phyloP scores from a whole-genome alignment of 2,113 vertebrate species.

The Podarcis raffonei region DNA sequence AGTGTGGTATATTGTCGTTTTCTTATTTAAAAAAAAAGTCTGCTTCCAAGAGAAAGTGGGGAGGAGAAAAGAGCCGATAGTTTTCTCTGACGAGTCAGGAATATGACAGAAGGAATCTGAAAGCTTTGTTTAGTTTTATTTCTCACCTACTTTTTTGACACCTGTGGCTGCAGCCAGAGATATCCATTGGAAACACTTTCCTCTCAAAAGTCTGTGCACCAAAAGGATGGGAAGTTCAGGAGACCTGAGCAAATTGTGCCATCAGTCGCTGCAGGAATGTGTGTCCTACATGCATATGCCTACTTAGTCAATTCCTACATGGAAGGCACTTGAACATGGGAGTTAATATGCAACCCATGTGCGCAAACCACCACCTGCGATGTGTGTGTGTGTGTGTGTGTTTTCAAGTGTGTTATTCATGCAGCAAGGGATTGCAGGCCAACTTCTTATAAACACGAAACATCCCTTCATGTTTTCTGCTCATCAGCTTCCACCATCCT shows the following conservation, averaged over 20 bases:
- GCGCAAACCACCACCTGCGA: not conserved
- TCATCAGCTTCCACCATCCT: too few species aligned
- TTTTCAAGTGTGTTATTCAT: too few species aligned
- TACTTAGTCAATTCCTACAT: not conserved
- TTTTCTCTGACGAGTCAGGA: slow-evolving; percentile 43
- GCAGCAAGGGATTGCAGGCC: not conserved
- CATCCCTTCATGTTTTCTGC: not conserved
- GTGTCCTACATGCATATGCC: not conserved
- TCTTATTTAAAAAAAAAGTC: slow-evolving; percentile 53
- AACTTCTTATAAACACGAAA: not conserved
- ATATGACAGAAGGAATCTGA: slow-evolving; percentile 47
- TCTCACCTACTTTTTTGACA: slow-evolving; percentile 45
- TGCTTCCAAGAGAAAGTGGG: not conserved
- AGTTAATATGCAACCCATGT: not conserved
- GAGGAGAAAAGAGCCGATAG: slow-evolving; percentile 37
- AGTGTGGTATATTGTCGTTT: slow-evolving; percentile 78
- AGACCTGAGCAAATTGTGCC: not conserved
- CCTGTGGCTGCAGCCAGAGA: not conserved
- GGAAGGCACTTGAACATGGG: not conserved
- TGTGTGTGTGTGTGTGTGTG: not conserved
- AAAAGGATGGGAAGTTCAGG: not conserved
- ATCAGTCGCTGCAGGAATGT: not conserved
- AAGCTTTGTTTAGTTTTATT: slow-evolving; percentile 38
- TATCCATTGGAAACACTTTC: not conserved
- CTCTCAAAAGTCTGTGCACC: not conserved